phyloP scores from a whole-genome alignment of 1,140 invertebrate genomes.

The Babylonia areolata region DNA sequence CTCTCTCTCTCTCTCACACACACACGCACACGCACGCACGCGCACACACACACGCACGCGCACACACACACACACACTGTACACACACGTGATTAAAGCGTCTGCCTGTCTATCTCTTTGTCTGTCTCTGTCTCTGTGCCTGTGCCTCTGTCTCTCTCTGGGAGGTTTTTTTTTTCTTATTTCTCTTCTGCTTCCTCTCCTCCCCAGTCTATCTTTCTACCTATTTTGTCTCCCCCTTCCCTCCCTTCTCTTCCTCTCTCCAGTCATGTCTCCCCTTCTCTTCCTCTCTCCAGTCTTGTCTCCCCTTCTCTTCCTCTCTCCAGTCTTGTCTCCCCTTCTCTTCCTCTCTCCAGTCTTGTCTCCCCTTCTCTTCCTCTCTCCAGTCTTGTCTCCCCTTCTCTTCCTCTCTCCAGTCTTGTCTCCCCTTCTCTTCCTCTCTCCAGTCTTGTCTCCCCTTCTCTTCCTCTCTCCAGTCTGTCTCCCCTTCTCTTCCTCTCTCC shows the following conservation, averaged over 20 bases:
- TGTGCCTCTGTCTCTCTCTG: no score
- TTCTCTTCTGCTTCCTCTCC: not conserved
- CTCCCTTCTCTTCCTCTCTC: not conserved
- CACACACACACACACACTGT: no score
- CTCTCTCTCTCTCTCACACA: no score
- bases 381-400: not conserved
- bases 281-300: not conserved
- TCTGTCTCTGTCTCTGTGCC: no score
- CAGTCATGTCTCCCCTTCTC: not conserved
- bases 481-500: not conserved
- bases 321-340: not conserved
- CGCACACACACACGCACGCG: no score
- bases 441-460: not conserved
- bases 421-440: not conserved
- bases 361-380: not conserved
- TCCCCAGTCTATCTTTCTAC: not conserved
- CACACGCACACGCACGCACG: no score
- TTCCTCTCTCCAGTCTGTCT: not conserved
- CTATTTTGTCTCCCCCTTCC: not conserved
- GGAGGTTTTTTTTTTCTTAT: no score
- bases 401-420: not conserved
- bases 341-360: not conserved
- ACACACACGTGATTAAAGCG: no score
- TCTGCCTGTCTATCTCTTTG: no score
- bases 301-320: not conserved